A percentile compares a stretch with the other conserved stretches of the same genome.
Conservation (phyloP, 2,113 vertebrate species). For the Corythaixoides concolor region DNA sequence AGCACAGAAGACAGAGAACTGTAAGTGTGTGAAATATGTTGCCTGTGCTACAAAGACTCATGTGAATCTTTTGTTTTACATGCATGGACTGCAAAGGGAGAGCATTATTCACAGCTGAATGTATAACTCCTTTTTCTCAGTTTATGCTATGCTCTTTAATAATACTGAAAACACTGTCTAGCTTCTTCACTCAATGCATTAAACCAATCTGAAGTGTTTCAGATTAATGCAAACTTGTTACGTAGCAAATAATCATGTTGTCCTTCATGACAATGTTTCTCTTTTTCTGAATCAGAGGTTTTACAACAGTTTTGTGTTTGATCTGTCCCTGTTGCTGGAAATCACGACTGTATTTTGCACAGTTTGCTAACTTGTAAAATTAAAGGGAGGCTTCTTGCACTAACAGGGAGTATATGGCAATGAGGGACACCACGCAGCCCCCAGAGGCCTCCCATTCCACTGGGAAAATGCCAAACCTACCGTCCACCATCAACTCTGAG, state of each 20-base stretch:
- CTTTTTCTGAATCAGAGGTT: neutral
- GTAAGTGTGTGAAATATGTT: neutral
- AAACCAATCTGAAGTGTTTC: neutral
- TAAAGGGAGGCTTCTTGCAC: neutral
- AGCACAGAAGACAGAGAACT: neutral
- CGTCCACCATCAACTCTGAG: neutral
- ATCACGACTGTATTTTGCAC: neutral
- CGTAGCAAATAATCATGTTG: neutral
- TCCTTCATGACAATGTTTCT: neutral
- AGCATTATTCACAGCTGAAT: neutral
- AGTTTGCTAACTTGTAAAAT: neutral
- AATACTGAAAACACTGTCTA: neutral
- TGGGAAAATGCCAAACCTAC: neutral
- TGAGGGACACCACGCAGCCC: neutral
- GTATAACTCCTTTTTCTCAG: neutral
- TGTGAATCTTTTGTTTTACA: neutral
- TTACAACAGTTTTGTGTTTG: neutral
- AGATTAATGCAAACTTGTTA: neutral
- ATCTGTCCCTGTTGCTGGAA: neutral
- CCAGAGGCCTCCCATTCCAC: neutral
- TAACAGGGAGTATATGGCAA: neutral
- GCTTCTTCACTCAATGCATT: neutral
- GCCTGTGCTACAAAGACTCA: neutral
- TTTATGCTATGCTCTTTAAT: neutral
- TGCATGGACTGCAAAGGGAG: neutral